Base-by-base conservation (phyloP, 2,888 invertebrate genomes). In the Cantharis rustica region DNA sequence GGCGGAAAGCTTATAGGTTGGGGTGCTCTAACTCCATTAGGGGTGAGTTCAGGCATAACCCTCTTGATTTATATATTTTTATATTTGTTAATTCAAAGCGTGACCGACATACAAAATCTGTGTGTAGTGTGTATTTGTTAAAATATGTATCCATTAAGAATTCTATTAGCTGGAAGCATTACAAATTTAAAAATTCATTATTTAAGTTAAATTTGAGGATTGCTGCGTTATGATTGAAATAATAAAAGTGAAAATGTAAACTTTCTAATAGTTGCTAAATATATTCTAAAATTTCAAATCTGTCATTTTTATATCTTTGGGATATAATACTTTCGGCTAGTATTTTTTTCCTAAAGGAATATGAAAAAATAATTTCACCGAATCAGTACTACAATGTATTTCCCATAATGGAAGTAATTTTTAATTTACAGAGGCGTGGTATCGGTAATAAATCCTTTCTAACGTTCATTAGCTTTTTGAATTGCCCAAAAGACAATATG, bases 61-160 rank as follows among this genome's bases (percentile, higher is more conserved):
- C 81, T 80, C 80, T 80, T 81, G 81, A 81, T 81, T 81, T 81
- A 81, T 81, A 80, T 78, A 80, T 81, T 81, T 81, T 81, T 80
- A 81, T 81, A 80, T 80, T 81, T 80, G 81, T 81, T 81, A 81
- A 81, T 81, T 81, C 80, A 77, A 79, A 76, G 79, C 80, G 79
- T 80, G 81, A 80, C 81, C 78, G 79, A 74, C 81, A 79, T 79
- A 74, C 76, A 79, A 79, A 76, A 73, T 72, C 73, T 71, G 68
- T 75, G 75, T 63, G 80, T 70, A 75, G 77, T 69, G 75, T 75
- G 47, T 47, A 47, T 47, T 47, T 47, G 47, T 47, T 47, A 47
- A 47, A 47, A 47, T 47, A 47, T 47, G 47, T 47, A 47, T 7
- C 47, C n/a, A 47, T 47, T 47, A 47, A 47, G 47, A 47, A 47